Conservation (phyloP, 1,140 invertebrate species). For the Formica exsecta region DNA sequence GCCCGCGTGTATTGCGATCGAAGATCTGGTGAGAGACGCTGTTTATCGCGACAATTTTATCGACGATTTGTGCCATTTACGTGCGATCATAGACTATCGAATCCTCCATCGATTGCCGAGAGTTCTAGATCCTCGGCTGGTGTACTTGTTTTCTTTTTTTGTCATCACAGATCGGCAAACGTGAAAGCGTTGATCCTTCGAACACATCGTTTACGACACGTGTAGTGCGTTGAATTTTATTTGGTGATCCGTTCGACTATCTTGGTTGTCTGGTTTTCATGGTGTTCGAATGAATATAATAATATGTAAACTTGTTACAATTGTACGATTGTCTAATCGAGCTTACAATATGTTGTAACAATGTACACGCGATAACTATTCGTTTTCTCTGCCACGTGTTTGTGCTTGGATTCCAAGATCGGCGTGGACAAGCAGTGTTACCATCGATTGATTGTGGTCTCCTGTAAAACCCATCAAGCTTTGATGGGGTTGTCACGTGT, state of each 20-base stretch:
- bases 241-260: constrained; percentile 3
- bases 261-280: background rate
- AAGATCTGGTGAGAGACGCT: constrained; percentile 34
- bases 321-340: constrained; percentile 10
- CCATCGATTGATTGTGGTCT: constrained; percentile 63
- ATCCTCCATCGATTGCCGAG: constrained; percentile 21
- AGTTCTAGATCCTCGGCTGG: constrained; percentile 16
- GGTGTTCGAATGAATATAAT: constrained; percentile 27
- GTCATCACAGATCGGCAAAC: background rate
- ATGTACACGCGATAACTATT: constrained; percentile 38
- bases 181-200: background rate
- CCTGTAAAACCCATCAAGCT: constrained; percentile 61
- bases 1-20: constrained; percentile 43
- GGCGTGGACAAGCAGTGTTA: constrained; percentile 44
- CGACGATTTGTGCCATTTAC: constrained; percentile 33
- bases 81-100: constrained; percentile 15
- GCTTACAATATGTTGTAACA: background rate
- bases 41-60: constrained; percentile 21
- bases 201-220: background rate
- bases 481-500: constrained; percentile 62
- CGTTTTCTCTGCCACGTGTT: constrained; percentile 46
- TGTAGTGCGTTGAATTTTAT: constrained; percentile 41
- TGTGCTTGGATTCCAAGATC: constrained; percentile 39
- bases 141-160: background rate
- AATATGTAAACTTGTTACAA: background rate